Percentiles rank a stretch among this genome's conserved stretches.
Evolutionary conservation across 2,113 vertebrate genomes (phyloP).

Genomic region (Uria lomvia): DNA sequence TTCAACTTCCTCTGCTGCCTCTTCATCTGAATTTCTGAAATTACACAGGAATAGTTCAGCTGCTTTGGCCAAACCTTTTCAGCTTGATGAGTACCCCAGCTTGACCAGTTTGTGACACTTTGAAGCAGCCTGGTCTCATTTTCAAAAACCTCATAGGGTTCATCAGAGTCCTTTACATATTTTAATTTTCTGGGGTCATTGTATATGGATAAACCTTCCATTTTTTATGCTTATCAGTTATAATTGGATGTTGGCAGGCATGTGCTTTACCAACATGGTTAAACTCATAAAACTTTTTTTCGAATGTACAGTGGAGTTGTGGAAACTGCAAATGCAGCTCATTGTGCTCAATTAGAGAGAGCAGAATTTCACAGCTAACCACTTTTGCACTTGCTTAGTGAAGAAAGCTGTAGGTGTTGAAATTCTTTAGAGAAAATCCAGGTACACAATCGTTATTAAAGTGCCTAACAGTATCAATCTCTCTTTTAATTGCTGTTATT

Average conservation of each 20-base stretch:
- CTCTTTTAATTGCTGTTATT: conserved; percentile 54
- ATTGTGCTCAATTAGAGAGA: conserved; percentile 30
- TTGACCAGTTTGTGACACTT: background rate
- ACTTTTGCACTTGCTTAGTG: conserved; percentile 43
- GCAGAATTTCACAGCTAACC: conserved; percentile 57
- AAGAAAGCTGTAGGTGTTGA: conserved; percentile 56
- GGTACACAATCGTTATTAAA: conserved; percentile 58
- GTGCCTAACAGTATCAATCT: conserved; percentile 44
- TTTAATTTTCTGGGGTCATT: background rate
- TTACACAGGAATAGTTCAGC: background rate
- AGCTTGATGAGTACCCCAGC: background rate
- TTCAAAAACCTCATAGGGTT: background rate
- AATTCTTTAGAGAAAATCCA: conserved; percentile 68
- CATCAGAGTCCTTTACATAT: background rate
- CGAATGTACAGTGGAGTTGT: conserved; percentile 19
- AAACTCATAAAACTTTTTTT: background rate
- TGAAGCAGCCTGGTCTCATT: background rate
- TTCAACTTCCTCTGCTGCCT: background rate
- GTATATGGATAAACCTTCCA: background rate
- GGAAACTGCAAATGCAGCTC: conserved; percentile 62
- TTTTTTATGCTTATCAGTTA: background rate
- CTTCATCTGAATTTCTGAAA: background rate
- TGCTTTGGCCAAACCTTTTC: background rate
- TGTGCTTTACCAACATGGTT: conserved; percentile 20
- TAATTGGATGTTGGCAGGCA: background rate